These are phyloP conservation scores for Bergia puertoricense DNA, from an alignment of 92 coral and sea anemone species.

Conservation along the genomic window DNA sequence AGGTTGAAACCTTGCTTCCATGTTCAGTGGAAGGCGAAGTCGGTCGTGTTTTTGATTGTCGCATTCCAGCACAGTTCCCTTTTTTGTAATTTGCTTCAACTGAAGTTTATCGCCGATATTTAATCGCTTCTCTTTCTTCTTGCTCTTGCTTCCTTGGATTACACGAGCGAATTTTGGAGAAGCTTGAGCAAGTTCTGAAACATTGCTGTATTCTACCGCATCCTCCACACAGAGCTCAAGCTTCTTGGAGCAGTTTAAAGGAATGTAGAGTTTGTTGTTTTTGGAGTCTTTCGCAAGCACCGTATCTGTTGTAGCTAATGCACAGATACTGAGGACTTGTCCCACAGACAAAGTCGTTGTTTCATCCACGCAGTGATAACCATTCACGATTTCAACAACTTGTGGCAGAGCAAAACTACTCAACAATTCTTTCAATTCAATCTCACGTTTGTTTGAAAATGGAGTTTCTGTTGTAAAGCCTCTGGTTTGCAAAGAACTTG, in stretches of 20 bases:
- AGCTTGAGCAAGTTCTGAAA: constrained; percentile 20
- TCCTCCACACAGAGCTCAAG: neutral
- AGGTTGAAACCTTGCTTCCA: constrained; percentile 22
- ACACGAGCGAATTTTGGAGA: constrained; percentile 23
- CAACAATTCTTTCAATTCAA: constrained; percentile 3
- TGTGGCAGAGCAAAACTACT: neutral
- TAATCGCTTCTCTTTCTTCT: constrained; percentile 21
- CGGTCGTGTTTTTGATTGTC: neutral
- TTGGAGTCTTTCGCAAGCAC: neutral
- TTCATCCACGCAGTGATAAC: neutral
- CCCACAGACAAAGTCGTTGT: neutral
- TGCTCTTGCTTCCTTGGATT: constrained; percentile 11
- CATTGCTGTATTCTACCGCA: neutral
- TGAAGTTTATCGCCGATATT: constrained; percentile 12
- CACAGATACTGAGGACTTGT: neutral
- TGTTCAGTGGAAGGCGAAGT: constrained; percentile 13
- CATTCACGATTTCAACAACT: constrained; percentile 17
- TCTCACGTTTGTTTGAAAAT: neutral
- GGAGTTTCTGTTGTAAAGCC: neutral
- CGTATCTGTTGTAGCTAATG: neutral
- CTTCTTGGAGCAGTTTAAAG: constrained; percentile 5
- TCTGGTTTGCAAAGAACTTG: neutral
- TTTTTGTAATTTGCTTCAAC: constrained; percentile 7
- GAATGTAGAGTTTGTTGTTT: neutral
- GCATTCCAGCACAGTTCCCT: constrained; percentile 16